phyloP scores from a whole-genome alignment of 2,113 vertebrate genomes.

The Melanerpes aurifrons region DNA sequence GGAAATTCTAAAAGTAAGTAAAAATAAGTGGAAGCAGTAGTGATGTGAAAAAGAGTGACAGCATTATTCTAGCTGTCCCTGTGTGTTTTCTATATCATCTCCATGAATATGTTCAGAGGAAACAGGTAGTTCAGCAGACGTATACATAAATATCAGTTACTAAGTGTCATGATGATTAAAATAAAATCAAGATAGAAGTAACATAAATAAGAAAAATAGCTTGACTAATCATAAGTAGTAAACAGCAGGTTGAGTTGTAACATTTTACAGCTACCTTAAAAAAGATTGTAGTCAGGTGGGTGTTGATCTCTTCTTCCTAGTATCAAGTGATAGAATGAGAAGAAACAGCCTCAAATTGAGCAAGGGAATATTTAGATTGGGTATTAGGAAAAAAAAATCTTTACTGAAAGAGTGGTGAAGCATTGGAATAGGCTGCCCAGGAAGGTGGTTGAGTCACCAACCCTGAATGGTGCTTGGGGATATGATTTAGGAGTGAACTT shows the following conservation, averaged over 20 bases:
- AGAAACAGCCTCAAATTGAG: too few species aligned
- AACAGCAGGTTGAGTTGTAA: background rate
- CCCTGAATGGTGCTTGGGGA: too few species aligned
- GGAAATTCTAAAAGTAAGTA: background rate
- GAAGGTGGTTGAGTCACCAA: too few species aligned
- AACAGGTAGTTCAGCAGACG: background rate
- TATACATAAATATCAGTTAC: background rate
- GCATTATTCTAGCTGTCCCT: background rate
- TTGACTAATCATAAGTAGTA: background rate
- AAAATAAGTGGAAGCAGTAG: background rate
- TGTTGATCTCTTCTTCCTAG: too few species aligned
- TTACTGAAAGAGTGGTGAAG: too few species aligned
- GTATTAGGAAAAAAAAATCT: too few species aligned
- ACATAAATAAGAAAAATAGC: background rate
- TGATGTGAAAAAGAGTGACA: background rate
- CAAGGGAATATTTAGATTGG: too few species aligned
- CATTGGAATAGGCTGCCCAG: too few species aligned
- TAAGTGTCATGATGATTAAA: background rate
- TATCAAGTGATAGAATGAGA: too few species aligned
- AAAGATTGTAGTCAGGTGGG: too few species aligned
- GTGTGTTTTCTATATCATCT: background rate
- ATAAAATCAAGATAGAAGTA: background rate
- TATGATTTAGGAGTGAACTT: too few species aligned
- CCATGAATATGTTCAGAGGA: background rate
- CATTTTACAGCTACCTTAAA: too few species aligned